Base-by-base conservation (phyloP, 2,113 vertebrate species). In the Ptyas mucosa region DNA sequence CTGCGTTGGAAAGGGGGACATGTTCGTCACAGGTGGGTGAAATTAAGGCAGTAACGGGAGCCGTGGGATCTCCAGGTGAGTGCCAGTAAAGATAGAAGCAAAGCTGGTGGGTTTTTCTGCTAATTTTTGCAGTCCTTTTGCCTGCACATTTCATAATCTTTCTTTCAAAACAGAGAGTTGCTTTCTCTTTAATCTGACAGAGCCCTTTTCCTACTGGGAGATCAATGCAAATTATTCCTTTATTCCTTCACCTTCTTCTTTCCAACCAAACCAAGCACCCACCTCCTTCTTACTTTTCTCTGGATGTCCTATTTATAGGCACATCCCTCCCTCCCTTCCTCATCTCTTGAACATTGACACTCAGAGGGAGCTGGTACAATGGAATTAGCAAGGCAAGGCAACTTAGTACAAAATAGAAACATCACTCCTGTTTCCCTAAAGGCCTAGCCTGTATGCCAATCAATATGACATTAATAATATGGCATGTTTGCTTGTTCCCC, bases 221-320 rank as follows among this genome's bases (percentile, higher is more conserved):
- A 85, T 11, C 34, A 54, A 46, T 49, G 43, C 81, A 90, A 81
- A 90, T 87, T 93, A 87, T 93, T 49, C 46, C 75, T 90, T 93
- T 90, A 90, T 61, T 49, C 75, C 75, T 90, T 89, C 55, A 52
- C 29, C 57, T 87, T 49, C 53, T 49, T 20, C 23, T 89, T 69
- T 57, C 5, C 43, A 20, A 51, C 43, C 23, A 54, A 92, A 23
- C 52, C 29, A 86, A 69, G 29, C 61, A 89, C 46, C 21, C 11
- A 81, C 34, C 26, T 81, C 52, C 34, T 58, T 92, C 23, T 57
- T 9, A 75, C 54, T 61, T 51, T 14, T 87, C 55, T 53, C 81
- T 90, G n/a, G 55, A 29, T 93, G 86, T 86, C 54, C 88, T 93
- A 90, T 93, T 93, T 89, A 93, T 93, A 93, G 92, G 29, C 26